Conservation (phyloP, 2,888 invertebrate genomes). For the Cheilosia vernalis region DNA sequence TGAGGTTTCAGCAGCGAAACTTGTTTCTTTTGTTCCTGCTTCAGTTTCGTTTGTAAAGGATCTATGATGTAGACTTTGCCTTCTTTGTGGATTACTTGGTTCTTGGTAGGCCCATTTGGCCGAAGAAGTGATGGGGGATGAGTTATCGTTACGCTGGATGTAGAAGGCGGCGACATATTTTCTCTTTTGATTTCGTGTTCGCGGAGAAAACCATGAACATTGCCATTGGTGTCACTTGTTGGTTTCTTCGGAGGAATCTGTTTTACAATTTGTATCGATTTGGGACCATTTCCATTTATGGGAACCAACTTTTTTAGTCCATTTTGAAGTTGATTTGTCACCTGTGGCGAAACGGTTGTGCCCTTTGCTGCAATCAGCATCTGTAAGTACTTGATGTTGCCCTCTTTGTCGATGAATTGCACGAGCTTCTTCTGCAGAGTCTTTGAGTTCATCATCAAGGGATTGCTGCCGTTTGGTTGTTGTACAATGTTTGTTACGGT, state of each 20-base stretch:
- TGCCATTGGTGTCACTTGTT: slow-evolving; percentile 25
- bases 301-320: slow-evolving; percentile 21
- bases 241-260: slow-evolving; percentile 13
- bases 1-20: slow-evolving; percentile 82
- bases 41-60: slow-evolving; percentile 81
- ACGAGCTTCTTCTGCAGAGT: slow-evolving; percentile 78
- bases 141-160: slow-evolving; percentile 4
- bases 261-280: slow-evolving; percentile 13
- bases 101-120: slow-evolving; percentile 68
- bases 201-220: neutral
- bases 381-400: slow-evolving; percentile 78
- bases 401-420: slow-evolving; percentile 78
- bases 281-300: slow-evolving; percentile 26
- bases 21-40: slow-evolving; percentile 80
- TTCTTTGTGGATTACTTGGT: slow-evolving; percentile 81
- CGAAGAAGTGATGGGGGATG: slow-evolving; percentile 25
- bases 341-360: neutral
- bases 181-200: slow-evolving; percentile 9
- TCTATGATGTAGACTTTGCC: slow-evolving; percentile 83
- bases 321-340: slow-evolving; percentile 13
- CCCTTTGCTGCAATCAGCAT: slow-evolving; percentile 76
- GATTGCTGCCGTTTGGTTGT: slow-evolving; percentile 22
- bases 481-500: neutral
- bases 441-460: slow-evolving; percentile 43
- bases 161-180: neutral